Evolutionary conservation across 2,113 vertebrate genomes (phyloP).

Genomic region (Scomber scombrus): DNA sequence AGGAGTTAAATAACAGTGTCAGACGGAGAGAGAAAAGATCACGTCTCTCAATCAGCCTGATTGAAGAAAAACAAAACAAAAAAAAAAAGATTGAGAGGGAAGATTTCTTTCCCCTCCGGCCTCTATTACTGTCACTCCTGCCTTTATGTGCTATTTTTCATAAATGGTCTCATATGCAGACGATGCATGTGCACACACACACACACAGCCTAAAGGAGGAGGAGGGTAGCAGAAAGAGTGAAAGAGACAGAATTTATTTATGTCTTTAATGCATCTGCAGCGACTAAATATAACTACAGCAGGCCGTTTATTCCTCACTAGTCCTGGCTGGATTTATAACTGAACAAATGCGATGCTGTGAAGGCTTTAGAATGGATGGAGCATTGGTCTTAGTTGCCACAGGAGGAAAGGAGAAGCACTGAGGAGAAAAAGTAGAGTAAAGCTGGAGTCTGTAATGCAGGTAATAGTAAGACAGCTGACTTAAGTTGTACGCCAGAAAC

Average conservation of each 20-base stretch:
- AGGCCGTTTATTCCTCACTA: not conserved
- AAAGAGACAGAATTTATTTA: not conserved
- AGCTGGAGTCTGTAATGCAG: slow-evolving; percentile 8
- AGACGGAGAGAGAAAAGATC: slow-evolving; percentile 51
- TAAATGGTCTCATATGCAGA: not conserved
- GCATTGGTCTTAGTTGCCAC: slow-evolving; percentile 33
- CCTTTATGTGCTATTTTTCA: slow-evolving; percentile 17
- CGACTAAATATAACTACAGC: not conserved
- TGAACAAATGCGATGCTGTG: slow-evolving; percentile 22
- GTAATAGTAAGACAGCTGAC: not conserved
- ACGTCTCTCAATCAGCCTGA: slow-evolving; percentile 54
- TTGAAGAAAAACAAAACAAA: not conserved
- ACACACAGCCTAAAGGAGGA: not conserved
- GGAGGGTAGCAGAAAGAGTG: not conserved
- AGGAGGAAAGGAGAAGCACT: slow-evolving; percentile 6
- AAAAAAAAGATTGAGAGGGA: slow-evolving; percentile 13
- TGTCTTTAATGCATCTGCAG: not conserved
- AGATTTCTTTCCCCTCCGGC: slow-evolving; percentile 24
- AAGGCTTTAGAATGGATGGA: slow-evolving; percentile 36
- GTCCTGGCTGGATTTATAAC: slow-evolving; percentile 1
- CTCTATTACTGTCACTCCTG: slow-evolving; percentile 12
- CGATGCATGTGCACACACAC: not conserved
- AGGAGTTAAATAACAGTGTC: slow-evolving; percentile 43
- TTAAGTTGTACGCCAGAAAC: not conserved
- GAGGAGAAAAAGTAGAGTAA: not conserved